phyloP scores from a whole-genome alignment of 2,888 invertebrate species.

The Abrostola tripartita region DNA sequence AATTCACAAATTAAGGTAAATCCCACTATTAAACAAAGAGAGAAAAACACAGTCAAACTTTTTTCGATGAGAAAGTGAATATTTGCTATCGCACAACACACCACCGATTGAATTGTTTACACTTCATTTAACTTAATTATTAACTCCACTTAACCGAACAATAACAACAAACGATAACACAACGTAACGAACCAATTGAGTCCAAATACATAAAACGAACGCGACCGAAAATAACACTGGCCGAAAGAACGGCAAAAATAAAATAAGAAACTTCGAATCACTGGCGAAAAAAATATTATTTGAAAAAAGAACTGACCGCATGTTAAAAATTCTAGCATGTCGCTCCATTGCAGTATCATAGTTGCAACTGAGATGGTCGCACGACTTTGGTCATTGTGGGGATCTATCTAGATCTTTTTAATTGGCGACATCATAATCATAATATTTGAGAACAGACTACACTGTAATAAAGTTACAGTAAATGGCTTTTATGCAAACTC shows the following conservation, averaged over 20 bases:
- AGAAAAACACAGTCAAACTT: no score
- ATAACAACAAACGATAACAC: slow-evolving; percentile 40
- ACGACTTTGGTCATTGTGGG: slow-evolving; percentile 73
- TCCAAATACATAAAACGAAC: slow-evolving; percentile 24
- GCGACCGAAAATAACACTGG: slow-evolving; percentile 32
- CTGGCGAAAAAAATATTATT: slow-evolving; percentile 39
- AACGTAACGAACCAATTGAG: slow-evolving; percentile 26
- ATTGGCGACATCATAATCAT: slow-evolving; percentile 46
- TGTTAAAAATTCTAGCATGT: slow-evolving; percentile 83
- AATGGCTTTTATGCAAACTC: slow-evolving; percentile 36
- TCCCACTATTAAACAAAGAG: no score
- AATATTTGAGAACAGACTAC: slow-evolving; percentile 36
- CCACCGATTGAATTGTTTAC: slow-evolving; percentile 23
- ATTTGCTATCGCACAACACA: slow-evolving; percentile 9
- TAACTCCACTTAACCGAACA: slow-evolving; percentile 38
- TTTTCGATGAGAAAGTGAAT: slow-evolving; percentile 6
- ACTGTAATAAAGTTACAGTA: slow-evolving; percentile 31
- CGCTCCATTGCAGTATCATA: slow-evolving; percentile 85
- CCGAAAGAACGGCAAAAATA: slow-evolving; percentile 18
- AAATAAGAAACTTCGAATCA: slow-evolving; percentile 23
- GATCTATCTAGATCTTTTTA: slow-evolving; percentile 73
- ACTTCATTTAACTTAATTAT: slow-evolving; percentile 31
- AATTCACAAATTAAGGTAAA: no score
- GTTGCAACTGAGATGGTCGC: slow-evolving; percentile 80
- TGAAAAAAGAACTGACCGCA: slow-evolving; percentile 80